Percentiles rank a stretch among this genome's conserved stretches.
Evolutionary conservation across 2,797 vertebrate genomes (phyloP).

Genomic region (Acanthiza pusilla): DNA sequence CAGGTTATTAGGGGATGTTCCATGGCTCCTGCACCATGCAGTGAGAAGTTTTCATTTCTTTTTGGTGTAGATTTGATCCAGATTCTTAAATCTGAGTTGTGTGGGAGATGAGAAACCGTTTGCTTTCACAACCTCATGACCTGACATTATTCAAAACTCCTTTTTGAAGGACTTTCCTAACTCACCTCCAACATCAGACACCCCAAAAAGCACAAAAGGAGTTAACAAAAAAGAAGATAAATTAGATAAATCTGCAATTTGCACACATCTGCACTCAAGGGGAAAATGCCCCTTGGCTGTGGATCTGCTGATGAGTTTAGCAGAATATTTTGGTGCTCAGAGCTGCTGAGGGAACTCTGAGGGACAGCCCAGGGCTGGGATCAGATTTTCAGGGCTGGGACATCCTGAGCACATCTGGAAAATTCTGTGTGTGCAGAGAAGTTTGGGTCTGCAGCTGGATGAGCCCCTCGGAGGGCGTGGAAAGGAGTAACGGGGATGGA

Average conservation of each 20-base stretch:
- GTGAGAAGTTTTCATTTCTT: neutral
- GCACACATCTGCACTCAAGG: neutral
- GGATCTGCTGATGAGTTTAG: neutral
- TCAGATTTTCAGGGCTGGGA: neutral
- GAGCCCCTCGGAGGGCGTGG: neutral
- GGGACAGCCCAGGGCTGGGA: neutral
- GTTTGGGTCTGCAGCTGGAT: neutral
- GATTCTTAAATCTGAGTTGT: neutral
- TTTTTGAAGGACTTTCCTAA: neutral
- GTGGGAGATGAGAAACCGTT: neutral
- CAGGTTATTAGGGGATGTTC: neutral
- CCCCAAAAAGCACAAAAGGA: neutral
- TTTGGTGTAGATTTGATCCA: neutral
- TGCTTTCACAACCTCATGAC: accelerated
- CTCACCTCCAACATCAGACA: too few species aligned
- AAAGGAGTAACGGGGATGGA: neutral
- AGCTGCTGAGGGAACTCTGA: neutral
- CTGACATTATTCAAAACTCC: neutral
- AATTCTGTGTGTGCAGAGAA: accelerated
- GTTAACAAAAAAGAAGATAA: neutral
- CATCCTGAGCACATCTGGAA: neutral
- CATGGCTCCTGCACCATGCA: neutral
- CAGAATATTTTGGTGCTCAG: neutral
- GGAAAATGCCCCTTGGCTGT: neutral
- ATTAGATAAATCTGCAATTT: neutral